A percentile compares a stretch with the other conserved stretches of the same genome.
phyloP scores from a whole-genome alignment of 2,888 invertebrate species.

The Caenorhabditis auriculariae region DNA sequence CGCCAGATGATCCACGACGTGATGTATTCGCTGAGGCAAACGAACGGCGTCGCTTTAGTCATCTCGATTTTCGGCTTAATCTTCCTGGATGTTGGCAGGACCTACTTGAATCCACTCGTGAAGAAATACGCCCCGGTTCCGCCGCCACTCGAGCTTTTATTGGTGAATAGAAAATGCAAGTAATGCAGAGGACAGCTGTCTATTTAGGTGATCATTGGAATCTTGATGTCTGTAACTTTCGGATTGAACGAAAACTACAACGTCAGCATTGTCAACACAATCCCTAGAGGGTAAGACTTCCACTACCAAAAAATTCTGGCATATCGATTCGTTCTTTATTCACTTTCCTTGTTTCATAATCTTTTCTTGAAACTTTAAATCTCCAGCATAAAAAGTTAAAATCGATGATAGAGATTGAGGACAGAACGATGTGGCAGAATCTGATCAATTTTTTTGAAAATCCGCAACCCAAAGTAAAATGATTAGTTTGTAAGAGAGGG shows the following conservation, averaged over 20 bases:
- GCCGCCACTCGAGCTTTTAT: slow-evolving; percentile 56
- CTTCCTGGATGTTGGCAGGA: slow-evolving; percentile 51
- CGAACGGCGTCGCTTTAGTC: slow-evolving; percentile 41
- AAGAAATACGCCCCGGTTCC: slow-evolving; percentile 50
- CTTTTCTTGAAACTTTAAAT: too few relatives aligned
- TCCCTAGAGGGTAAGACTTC: slow-evolving; percentile 64
- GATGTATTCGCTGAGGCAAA: slow-evolving; percentile 25
- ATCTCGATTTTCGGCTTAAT: slow-evolving; percentile 51
- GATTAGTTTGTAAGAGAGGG: too few relatives aligned
- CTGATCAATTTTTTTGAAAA: too few relatives aligned
- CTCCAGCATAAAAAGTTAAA: too few relatives aligned
- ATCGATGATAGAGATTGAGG: too few relatives aligned
- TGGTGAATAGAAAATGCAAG: slow-evolving; percentile 48
- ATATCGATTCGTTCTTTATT: too few relatives aligned
- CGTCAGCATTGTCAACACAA: slow-evolving; percentile 65
- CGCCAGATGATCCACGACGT: slow-evolving; percentile 47
- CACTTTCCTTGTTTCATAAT: too few relatives aligned
- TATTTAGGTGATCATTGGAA: slow-evolving; percentile 65
- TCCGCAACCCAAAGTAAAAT: background rate
- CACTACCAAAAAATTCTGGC: background rate
- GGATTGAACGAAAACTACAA: slow-evolving; percentile 62
- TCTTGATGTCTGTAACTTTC: slow-evolving; percentile 64
- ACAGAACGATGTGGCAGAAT: too few relatives aligned
- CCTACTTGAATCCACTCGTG: slow-evolving; percentile 51
- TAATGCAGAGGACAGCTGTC: background rate